phyloP scores from a whole-genome alignment of 2,888 invertebrate genomes.

The Eupithecia inturbata region DNA sequence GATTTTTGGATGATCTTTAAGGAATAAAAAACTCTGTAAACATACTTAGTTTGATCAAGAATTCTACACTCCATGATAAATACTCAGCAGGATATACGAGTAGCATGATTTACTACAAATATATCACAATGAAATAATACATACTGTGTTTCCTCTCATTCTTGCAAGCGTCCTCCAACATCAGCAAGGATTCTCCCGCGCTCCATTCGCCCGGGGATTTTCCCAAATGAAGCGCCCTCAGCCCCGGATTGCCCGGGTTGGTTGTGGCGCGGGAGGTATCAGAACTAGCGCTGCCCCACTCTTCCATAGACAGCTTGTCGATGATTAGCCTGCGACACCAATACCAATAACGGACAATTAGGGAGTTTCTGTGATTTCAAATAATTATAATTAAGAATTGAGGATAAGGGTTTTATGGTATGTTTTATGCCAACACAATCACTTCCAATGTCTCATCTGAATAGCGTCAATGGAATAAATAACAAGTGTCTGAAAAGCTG shows the following conservation, averaged over 20 bases:
- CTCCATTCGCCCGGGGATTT: conserved; percentile 81
- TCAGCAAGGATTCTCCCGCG: conserved; percentile 77
- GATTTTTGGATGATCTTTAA: not conserved
- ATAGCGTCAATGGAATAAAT: not conserved
- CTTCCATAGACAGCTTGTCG: conserved; percentile 74
- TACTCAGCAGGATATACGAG: too few relatives aligned
- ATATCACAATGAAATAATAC: conserved; percentile 42
- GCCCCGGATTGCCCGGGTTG: conserved; percentile 41
- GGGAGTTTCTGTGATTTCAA: conserved; percentile 18
- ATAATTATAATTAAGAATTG: not conserved
- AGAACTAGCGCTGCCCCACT: conserved; percentile 61
- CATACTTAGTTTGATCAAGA: not conserved
- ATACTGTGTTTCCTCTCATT: conserved; percentile 77
- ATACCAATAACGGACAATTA: conserved; percentile 28
- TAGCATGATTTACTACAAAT: not conserved
- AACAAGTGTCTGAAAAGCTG: not conserved
- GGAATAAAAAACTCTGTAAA: not conserved
- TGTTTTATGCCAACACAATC: not conserved
- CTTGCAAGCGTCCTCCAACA: conserved; percentile 80
- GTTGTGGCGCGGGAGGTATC: conserved; percentile 49
- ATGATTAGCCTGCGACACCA: conserved; percentile 71
- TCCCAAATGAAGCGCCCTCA: conserved; percentile 69
- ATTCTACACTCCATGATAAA: too few relatives aligned
- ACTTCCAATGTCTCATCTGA: not conserved
- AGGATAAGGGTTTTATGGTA: too few relatives aligned